These are phyloP conservation scores for Anoura caudifer DNA, from an alignment of 2,113 vertebrate species.

Conservation along the genomic window DNA sequence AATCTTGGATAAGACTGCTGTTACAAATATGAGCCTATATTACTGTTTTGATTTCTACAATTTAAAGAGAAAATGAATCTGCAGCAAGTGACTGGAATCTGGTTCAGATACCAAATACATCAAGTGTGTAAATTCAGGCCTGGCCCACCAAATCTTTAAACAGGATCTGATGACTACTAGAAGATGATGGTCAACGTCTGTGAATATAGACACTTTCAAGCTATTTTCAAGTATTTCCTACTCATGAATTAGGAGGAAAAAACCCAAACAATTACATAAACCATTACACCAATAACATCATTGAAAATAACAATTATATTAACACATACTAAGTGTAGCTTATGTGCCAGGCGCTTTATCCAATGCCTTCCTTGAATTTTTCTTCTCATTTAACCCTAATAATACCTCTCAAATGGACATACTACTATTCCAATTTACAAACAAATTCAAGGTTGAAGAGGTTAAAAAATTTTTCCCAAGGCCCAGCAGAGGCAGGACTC, in stretches of 20 bases:
- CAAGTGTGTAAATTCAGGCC: constrained; percentile 24
- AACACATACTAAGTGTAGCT: background rate
- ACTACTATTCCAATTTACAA: constrained; percentile 10
- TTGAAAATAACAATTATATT: background rate
- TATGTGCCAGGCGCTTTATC: background rate
- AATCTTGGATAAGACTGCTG: background rate
- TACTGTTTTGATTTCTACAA: constrained; percentile 35
- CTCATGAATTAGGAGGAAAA: background rate
- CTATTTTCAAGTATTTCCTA: constrained; percentile 11
- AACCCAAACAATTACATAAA: background rate
- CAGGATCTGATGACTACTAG: background rate
- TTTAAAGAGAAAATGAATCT: constrained; percentile 44
- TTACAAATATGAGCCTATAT: background rate
- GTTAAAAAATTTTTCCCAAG: background rate
- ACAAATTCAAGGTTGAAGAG: constrained; percentile 37
- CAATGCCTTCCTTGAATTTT: constrained; percentile 36
- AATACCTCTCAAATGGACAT: background rate
- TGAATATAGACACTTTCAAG: background rate
- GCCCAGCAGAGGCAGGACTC: background rate
- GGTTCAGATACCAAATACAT: constrained; percentile 28
- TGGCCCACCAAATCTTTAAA: background rate
- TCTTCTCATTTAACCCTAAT: background rate
- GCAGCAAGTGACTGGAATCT: constrained; percentile 15
- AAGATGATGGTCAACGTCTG: background rate
- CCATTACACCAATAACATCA: background rate